Base-by-base conservation (phyloP, 2,113 vertebrate genomes). In the Nothoprocta perdicaria region DNA sequence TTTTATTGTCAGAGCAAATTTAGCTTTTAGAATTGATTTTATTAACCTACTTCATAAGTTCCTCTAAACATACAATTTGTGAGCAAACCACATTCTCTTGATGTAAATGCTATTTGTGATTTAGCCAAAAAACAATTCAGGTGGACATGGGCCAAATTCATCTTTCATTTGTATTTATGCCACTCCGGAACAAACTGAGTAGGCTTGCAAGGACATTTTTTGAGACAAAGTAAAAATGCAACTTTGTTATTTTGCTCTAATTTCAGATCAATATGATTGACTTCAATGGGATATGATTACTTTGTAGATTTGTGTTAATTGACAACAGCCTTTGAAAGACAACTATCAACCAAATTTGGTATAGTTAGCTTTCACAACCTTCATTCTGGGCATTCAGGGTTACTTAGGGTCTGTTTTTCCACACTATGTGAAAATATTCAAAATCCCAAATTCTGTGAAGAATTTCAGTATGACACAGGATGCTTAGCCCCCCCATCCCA, bases 1-100 rank as follows among this genome's bases (percentile, higher is more conserved):
- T 96, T 97, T 97, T 96, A 95, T 94, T 97, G 94, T 95, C 95
- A 97, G 94, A 96, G 96, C 69, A 96, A 95, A 97, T 97, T 96
- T 95, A 90, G 91, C 91, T 97, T 94, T 91, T 86, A 93, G 94
- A 96, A 96, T 92, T 95, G 80, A 96, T 95, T 96, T 97, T 92
- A 96, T 95, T 96, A 97, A 97, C 91, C 83, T 93, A 81, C 92
- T 96, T 96, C 50, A 15, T 95, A 97, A 94, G 77, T 96, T 62
- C 74, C 80, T 95, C 78, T 92, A 90, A 97, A 94, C 35, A 94
- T 26, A 84, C 52, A 84, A 69, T 95, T 92, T 97, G 90, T 78
- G 80, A 97, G 89, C 92, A 97, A 92, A n/a, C 14, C 80, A 74
- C 48, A 85, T 90, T 94, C 92, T 92, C 77, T 77, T 94, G 69